Base-by-base conservation (phyloP, 2,797 vertebrate genomes). In the Nasua narica region DNA sequence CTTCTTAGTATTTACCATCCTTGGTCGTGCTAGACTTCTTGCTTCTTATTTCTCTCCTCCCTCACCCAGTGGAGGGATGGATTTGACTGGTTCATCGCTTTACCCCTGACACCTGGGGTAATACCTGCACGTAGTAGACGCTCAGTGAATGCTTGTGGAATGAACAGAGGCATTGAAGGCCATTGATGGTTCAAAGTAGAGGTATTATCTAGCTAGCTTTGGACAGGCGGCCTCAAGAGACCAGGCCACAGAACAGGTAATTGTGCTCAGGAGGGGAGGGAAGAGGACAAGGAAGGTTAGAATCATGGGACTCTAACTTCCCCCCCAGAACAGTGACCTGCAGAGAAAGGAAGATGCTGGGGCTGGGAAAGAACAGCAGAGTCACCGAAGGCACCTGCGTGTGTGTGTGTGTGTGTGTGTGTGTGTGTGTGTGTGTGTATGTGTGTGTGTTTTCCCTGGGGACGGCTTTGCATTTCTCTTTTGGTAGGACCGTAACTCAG, bases 211-310 rank as follows among this genome's bases (percentile, higher is more conserved):
- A 14, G 3, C 70, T 19, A 5, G 50, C n/a, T 58, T 35, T n/a
- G n/a, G 48, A 37, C 4, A 29, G 32, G 58, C 19, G 65, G 15
- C 81, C 23, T 58, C 18, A 29, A 46, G 70, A 90, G 56, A 27
- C 12, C 29, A 0, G 43, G 56, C 48, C 7, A 1, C 0, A 0
- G 62, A 48, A 19, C 40, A 8, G 23, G 46, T 27, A 16, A 4
- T 69, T 56, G 60, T 72, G 48, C 65, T 27, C 14, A 25, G 48
- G 35, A 32, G 1, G 15, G 13, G 25, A 76, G 46, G 78, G 23
- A n/a, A 62, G 40, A 35, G 27, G 27, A 52, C 58, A 40, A 76
- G 83, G 43, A 58, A 70, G 48, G 25, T 25, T 50, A 37, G 9
- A 40, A 16, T 74, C 29, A 4, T 11, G 19, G 32, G 2, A 29